Evolutionary conservation across 2,888 invertebrate genomes (phyloP).

Genomic region (Anthophora plumipes): DNA sequence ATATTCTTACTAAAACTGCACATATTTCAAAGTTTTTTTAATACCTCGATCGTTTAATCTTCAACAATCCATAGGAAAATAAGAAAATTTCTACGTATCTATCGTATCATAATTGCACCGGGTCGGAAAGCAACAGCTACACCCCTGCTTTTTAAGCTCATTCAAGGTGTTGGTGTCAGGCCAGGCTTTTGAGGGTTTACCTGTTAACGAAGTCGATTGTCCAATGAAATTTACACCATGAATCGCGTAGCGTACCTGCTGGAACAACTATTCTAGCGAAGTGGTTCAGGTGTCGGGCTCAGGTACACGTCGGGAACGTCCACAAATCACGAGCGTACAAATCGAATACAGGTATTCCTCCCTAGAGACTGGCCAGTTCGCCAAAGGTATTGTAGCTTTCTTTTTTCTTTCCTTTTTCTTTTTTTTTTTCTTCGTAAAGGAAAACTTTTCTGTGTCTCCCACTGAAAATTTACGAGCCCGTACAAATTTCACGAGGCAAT

Average conservation of each 20-base stretch:
- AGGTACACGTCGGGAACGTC: conserved; percentile 3
- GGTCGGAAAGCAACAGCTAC: not conserved
- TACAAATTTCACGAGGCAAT: conserved; percentile 23
- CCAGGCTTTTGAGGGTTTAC: conserved; percentile 38
- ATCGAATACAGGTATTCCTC: conserved; percentile 21
- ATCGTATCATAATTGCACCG: not conserved
- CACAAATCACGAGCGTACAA: conserved; percentile 42
- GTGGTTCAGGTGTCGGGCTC: conserved; percentile 29
- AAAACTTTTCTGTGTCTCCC: not conserved
- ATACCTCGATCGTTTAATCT: too few relatives aligned
- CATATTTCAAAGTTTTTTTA: too few relatives aligned
- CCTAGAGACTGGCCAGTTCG: not conserved
- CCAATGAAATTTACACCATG: conserved; percentile 65
- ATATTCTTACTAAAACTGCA: too few relatives aligned
- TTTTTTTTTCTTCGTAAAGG: conserved; percentile 20
- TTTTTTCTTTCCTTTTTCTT: conserved; percentile 13
- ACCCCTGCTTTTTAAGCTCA: conserved; percentile 28
- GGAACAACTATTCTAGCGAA: not conserved
- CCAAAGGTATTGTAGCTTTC: not conserved
- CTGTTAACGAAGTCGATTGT: conserved; percentile 70
- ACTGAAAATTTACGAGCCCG: conserved; percentile 24
- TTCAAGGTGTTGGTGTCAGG: conserved; percentile 64
- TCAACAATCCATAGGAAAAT: too few relatives aligned
- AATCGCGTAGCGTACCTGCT: conserved; percentile 54
- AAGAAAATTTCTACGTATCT: not conserved